These are phyloP conservation scores for Drosophila auraria DNA, from an alignment of 1,140 invertebrate genomes.

Conservation along the genomic window DNA sequence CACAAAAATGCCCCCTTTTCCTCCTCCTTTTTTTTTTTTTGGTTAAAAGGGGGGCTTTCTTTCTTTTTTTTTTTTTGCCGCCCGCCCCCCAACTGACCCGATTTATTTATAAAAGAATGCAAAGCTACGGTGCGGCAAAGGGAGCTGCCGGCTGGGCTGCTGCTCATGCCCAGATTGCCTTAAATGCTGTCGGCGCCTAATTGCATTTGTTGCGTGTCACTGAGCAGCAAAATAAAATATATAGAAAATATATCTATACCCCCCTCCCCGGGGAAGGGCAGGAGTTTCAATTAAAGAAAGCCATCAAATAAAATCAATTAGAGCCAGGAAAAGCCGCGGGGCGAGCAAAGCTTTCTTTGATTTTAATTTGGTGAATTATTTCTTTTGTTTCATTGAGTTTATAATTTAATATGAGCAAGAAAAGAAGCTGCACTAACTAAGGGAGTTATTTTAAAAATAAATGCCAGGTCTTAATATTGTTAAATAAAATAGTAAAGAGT, in stretches of 20 bases:
- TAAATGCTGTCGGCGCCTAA: slow-evolving; percentile 35
- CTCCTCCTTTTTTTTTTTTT: neutral
- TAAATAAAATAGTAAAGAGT: no score
- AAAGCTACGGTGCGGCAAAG: slow-evolving; percentile 1
- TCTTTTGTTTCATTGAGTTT: no score
- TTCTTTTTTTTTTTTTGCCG: no score
- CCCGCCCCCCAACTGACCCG: slow-evolving; percentile 28
- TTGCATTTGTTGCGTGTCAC: slow-evolving; percentile 51
- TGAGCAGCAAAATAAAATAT: slow-evolving; percentile 24
- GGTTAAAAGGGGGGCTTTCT: neutral
- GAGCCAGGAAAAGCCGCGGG: neutral
- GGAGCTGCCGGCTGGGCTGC: slow-evolving; percentile 3
- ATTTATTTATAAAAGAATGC: slow-evolving; percentile 71
- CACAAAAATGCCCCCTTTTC: slow-evolving; percentile 55
- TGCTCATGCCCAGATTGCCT: slow-evolving; percentile 19
- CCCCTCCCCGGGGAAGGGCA: neutral
- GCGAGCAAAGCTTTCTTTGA: no score
- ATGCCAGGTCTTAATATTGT: no score
- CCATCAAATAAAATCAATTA: slow-evolving; percentile 47
- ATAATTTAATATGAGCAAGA: no score
- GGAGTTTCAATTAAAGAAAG: slow-evolving; percentile 24
- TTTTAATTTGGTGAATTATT: neutral
- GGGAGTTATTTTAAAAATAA: no score
- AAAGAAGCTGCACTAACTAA: no score
- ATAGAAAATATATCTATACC: slow-evolving; percentile 9